A percentile compares a stretch with the other conserved stretches of the same genome.
phyloP scores from a whole-genome alignment of 2,113 vertebrate species.

The Craseonycteris thonglongyai region DNA sequence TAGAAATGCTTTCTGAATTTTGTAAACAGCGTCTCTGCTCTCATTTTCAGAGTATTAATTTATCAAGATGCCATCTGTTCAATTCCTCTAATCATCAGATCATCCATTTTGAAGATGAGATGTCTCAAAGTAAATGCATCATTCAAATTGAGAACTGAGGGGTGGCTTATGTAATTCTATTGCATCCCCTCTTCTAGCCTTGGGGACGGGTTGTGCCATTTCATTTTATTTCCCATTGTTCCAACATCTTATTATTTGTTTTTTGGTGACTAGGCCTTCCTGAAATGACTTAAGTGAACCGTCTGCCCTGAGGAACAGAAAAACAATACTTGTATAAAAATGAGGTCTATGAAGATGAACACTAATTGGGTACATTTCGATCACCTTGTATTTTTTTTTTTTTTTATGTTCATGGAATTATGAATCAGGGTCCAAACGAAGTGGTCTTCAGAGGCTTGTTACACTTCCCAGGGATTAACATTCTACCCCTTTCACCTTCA shows the following conservation, averaged over 20 bases:
- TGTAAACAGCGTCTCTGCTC: background rate
- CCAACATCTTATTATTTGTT: background rate
- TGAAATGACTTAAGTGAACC: conserved; percentile 2
- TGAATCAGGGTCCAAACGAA: background rate
- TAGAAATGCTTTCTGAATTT: background rate
- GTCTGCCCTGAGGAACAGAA: conserved; percentile 1
- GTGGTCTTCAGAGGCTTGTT: background rate
- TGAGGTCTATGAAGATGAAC: background rate
- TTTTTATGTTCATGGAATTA: background rate
- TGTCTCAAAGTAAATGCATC: background rate
- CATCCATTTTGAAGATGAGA: conserved; percentile 36
- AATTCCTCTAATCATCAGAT: background rate
- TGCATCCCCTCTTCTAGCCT: background rate
- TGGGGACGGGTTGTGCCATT: background rate
- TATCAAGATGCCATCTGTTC: conserved; percentile 38
- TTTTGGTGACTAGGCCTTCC: background rate
- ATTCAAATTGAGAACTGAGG: background rate
- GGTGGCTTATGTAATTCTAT: background rate
- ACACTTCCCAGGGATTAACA: background rate
- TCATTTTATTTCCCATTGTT: conserved; percentile 23
- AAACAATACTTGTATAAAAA: conserved; percentile 15
- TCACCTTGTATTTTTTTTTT: background rate
- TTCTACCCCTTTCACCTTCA: background rate
- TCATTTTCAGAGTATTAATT: conserved; percentile 44
- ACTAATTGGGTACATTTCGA: background rate